Evolutionary conservation across 1,140 invertebrate species (phyloP).

Genomic region (Brevipalpus yothersi): DNA sequence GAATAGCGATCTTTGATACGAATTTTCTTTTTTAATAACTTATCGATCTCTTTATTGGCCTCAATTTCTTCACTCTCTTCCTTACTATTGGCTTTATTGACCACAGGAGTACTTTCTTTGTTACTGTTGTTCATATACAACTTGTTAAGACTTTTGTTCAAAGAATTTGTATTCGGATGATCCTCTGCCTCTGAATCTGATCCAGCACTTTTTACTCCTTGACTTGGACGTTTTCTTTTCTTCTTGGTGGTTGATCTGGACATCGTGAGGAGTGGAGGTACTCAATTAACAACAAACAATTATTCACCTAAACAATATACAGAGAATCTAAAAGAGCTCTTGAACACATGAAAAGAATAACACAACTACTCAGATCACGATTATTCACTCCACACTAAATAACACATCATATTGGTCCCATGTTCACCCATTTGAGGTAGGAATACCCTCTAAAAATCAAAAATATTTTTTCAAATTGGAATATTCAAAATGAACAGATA

Average conservation of each 20-base stretch:
- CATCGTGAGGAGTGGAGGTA: too few relatives aligned
- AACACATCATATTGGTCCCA: too few relatives aligned
- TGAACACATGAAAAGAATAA: too few relatives aligned
- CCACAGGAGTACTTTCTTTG: not conserved
- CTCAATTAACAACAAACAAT: too few relatives aligned
- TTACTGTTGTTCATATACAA: not conserved
- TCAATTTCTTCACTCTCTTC: not conserved
- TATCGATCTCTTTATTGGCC: conserved; percentile 15
- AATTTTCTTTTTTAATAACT: conserved; percentile 15
- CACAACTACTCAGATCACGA: too few relatives aligned
- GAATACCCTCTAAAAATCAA: too few relatives aligned
- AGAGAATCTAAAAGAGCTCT: too few relatives aligned
- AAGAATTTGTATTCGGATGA: not conserved
- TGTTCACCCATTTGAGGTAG: too few relatives aligned
- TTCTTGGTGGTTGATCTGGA: not conserved
- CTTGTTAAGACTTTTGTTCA: not conserved
- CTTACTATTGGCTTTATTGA: not conserved
- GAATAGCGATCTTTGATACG: conserved; percentile 8
- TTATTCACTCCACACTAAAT: too few relatives aligned
- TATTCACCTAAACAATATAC: too few relatives aligned
- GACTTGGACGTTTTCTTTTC: not conserved
- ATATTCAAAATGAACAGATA: too few relatives aligned
- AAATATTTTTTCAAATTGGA: too few relatives aligned
- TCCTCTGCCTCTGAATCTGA: not conserved
- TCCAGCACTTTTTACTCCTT: not conserved